A percentile compares a stretch with the other conserved stretches of the same genome.
phyloP scores from a whole-genome alignment of 2,888 invertebrate species.

The Erannis defoliaria region DNA sequence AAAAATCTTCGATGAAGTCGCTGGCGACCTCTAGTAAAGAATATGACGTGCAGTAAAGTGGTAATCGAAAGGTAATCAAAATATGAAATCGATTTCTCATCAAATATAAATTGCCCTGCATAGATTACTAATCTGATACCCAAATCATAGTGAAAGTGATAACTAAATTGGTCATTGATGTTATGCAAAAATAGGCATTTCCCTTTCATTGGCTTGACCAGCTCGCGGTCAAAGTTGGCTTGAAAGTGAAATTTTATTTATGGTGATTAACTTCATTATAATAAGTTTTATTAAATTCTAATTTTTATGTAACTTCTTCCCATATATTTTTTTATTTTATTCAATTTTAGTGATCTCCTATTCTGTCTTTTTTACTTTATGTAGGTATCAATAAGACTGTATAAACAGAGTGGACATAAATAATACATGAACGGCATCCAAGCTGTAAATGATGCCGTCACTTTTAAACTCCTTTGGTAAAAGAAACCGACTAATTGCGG shows the following conservation, averaged over 20 bases:
- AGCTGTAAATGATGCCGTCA: too few relatives aligned
- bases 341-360: neutral
- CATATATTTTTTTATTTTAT: neutral
- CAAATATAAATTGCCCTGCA: slow-evolving; percentile 8
- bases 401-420: too few relatives aligned
- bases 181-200: slow-evolving; percentile 13
- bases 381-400: too few relatives aligned
- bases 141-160: slow-evolving; percentile 18
- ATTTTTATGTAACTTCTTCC: neutral
- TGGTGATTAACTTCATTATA: neutral
- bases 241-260: slow-evolving; percentile 16
- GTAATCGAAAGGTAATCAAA: neutral
- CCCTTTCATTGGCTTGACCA: slow-evolving; percentile 6
- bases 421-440: too few relatives aligned
- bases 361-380: too few relatives aligned
- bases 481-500: too few relatives aligned
- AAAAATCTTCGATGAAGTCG: too few relatives aligned
- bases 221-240: slow-evolving; percentile 8
- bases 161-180: slow-evolving; percentile 1
- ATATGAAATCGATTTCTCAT: slow-evolving; percentile 11
- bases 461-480: too few relatives aligned
- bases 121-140: slow-evolving; percentile 9
- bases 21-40: too few relatives aligned
- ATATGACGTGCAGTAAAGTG: too few relatives aligned
- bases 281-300: too few relatives aligned